Base-by-base conservation (phyloP, 2,888 invertebrate species). In the Lasioglossum malachurum region DNA sequence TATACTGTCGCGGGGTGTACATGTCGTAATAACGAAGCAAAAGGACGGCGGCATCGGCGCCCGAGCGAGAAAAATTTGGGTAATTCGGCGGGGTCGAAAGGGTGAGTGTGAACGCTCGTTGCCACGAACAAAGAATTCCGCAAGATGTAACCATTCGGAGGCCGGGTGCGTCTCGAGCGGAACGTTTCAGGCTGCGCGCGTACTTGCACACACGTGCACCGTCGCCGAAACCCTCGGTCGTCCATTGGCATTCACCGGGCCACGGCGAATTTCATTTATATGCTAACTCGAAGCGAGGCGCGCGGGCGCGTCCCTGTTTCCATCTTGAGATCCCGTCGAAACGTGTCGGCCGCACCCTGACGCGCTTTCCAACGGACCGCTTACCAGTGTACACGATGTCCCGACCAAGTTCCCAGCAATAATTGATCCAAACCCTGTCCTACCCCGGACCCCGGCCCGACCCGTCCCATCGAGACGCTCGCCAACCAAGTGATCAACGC, bases 241-340 rank as follows among this genome's bases (percentile, higher is more conserved):
- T 91, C 90, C 91, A 94, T 94, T 94, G 94, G 93, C 93, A 94
- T 94, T 93, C 94, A 91, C 86, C 91, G 89, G 90, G 91, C 91
- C 91, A 81, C 90, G 92, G 88, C 83, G 92, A 92, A 93, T 94
- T 94, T 94, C 94, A 94, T 94, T 94, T 94, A 94, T 94, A 94
- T 94, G 94, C 94, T 94, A 94, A 94, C 90, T 84, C 86, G 84
- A 86, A 86, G 91, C 91, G 88, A 90, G 92, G 92, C 91, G 84
- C 83, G 82, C 71, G 71, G 38, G n/a, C 71, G 71, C 41, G 83
- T 87, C 88, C 87, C 80, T 87, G 87, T 87, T 88, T 91, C 89
- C 87, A 83, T 89, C 89, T 91, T 89, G 87, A 90, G 88, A 91
- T 87, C 89, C 79, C 85, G 82, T 80, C 77, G 89, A 91, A 88